These are phyloP conservation scores for Delphinapterus leucas DNA, from an alignment of 2,113 vertebrate species.

Conservation along the genomic window DNA sequence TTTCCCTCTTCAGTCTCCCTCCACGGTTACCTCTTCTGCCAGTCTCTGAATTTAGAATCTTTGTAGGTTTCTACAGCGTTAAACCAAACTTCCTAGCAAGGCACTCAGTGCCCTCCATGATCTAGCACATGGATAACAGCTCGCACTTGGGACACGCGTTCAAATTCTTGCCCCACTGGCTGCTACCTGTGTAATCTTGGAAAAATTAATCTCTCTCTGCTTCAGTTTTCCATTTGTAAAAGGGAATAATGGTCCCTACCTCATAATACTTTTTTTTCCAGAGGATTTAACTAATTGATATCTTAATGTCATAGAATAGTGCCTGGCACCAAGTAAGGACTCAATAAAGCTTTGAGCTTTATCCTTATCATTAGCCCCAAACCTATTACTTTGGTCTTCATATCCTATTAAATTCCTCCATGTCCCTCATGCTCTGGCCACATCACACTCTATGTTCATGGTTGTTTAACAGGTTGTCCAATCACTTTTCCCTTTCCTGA, in stretches of 20 bases:
- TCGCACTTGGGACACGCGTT: neutral
- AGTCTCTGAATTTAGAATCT: neutral
- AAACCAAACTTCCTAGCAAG: neutral
- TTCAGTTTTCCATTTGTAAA: neutral
- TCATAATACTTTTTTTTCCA: neutral
- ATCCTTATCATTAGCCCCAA: neutral
- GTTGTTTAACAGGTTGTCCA: neutral
- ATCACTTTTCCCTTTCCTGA: neutral
- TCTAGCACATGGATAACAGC: neutral
- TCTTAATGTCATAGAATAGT: neutral
- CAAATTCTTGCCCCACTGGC: neutral
- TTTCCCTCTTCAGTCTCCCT: neutral
- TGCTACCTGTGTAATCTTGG: neutral
- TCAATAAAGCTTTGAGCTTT: neutral
- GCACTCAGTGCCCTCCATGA: neutral
- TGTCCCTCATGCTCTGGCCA: neutral
- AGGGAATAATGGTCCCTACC: neutral
- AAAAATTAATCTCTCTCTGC: neutral
- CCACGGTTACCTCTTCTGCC: neutral
- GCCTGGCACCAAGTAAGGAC: neutral
- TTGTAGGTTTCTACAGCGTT: neutral
- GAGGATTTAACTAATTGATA: neutral
- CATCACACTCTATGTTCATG: neutral
- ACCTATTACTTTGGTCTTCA: neutral
- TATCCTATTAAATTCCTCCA: neutral